phyloP scores from a whole-genome alignment of 2,113 vertebrate genomes.

The Chionomys nivalis region DNA sequence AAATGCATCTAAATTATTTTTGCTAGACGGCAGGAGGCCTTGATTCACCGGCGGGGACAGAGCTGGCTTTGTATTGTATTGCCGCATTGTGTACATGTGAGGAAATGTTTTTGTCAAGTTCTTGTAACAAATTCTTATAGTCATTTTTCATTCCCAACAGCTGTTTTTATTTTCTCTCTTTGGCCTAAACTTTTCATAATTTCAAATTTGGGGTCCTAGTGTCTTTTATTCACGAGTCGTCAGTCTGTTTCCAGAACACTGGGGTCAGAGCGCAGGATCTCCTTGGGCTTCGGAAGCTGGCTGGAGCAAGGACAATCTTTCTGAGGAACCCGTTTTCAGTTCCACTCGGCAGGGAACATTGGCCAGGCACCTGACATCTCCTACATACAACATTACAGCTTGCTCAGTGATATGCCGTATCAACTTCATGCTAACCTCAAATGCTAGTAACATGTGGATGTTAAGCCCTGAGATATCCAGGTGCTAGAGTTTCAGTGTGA shows the following conservation, averaged over 20 bases:
- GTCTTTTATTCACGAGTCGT: slow-evolving; percentile 68
- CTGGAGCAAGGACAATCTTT: background rate
- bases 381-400: background rate
- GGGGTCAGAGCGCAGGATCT: slow-evolving; percentile 43
- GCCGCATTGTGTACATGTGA: slow-evolving; percentile 76
- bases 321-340: background rate
- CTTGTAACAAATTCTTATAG: slow-evolving; percentile 79
- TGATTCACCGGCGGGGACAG: slow-evolving; percentile 70
- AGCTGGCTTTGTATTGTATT: slow-evolving; percentile 81
- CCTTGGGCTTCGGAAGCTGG: slow-evolving; percentile 34
- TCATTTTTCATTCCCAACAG: slow-evolving; percentile 75
- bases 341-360: slow-evolving; percentile 55
- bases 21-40: slow-evolving; percentile 83
- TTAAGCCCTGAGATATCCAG: background rate
- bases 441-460: background rate
- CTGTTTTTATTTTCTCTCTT: slow-evolving; percentile 78
- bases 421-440: slow-evolving; percentile 17
- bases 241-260: slow-evolving; percentile 61
- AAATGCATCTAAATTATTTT: slow-evolving; percentile 90
- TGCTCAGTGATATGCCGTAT: background rate
- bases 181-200: slow-evolving; percentile 79
- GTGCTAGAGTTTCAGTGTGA: background rate
- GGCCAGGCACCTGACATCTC: slow-evolving; percentile 26
- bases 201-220: slow-evolving; percentile 65
- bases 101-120: slow-evolving; percentile 81